phyloP scores from a whole-genome alignment of 2,888 invertebrate species.

The Drosophila conformis region DNA sequence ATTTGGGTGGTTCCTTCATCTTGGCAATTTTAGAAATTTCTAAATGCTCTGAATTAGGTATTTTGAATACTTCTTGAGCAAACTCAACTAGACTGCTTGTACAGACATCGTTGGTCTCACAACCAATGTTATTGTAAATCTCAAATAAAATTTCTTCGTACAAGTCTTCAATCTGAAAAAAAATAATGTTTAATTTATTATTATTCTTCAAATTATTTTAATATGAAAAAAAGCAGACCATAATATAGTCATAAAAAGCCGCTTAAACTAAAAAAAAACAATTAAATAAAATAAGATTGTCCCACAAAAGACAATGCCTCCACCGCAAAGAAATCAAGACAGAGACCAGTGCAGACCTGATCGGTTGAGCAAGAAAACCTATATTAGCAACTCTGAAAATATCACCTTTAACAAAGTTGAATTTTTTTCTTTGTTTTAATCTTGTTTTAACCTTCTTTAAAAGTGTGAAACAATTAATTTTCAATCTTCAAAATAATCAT shows the following conservation, averaged over 20 bases:
- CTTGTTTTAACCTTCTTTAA: neutral
- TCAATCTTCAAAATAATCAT: neutral
- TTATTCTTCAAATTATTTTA: neutral
- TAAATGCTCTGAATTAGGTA: conserved; percentile 91
- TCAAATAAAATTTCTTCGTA: conserved; percentile 94
- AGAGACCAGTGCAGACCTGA: neutral
- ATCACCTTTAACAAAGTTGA: neutral
- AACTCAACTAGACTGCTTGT: conserved; percentile 90
- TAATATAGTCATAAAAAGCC: neutral
- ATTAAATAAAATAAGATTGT: neutral
- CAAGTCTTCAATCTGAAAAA: conserved; percentile 89
- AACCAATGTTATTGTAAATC: conserved; percentile 93
- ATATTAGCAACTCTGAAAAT: neutral
- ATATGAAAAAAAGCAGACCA: neutral
- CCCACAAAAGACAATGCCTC: neutral
- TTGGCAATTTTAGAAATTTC: conserved; percentile 89
- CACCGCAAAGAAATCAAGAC: neutral
- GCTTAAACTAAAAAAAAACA: neutral
- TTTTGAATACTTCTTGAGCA: conserved; percentile 91
- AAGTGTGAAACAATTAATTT: neutral
- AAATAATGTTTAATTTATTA: neutral
- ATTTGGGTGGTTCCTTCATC: conserved; percentile 93
- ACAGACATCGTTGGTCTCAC: conserved; percentile 89
- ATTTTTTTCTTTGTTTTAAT: neutral
- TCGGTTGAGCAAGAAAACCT: neutral